phyloP scores from a whole-genome alignment of 2,113 vertebrate species.

The Natator depressus region DNA sequence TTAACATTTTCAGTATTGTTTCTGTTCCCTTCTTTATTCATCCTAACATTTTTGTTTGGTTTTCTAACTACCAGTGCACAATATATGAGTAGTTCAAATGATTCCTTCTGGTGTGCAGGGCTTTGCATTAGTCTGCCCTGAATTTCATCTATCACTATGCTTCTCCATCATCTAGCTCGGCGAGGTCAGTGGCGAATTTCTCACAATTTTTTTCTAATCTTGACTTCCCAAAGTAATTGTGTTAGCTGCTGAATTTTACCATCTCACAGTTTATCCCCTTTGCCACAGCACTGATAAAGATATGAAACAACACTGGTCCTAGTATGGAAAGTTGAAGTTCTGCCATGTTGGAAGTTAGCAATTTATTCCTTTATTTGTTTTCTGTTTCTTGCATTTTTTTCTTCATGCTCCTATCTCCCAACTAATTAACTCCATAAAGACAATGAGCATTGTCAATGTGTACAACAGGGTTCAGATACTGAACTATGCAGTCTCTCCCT shows the following conservation, averaged over 20 bases:
- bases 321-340: not conserved
- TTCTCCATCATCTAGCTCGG: not conserved
- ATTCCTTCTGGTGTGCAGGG: fast-evolving
- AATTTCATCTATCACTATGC: not conserved
- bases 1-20: not conserved
- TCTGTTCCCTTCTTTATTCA: not conserved
- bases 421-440: not conserved
- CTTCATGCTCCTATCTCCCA: not conserved
- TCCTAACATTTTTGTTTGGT: not conserved
- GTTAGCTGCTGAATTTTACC: not conserved
- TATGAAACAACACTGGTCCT: not conserved
- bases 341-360: not conserved
- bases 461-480: not conserved
- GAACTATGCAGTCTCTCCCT: not conserved
- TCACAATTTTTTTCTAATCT: not conserved
- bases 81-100: not conserved
- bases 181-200: not conserved
- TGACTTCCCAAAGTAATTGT: not conserved
- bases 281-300: not conserved
- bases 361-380: not conserved
- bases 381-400: not conserved
- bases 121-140: not conserved
- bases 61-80: not conserved
- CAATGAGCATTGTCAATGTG: not conserved
- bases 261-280: not conserved